phyloP scores from a whole-genome alignment of 1,140 invertebrate genomes.

The Drosophila fuyamai region DNA sequence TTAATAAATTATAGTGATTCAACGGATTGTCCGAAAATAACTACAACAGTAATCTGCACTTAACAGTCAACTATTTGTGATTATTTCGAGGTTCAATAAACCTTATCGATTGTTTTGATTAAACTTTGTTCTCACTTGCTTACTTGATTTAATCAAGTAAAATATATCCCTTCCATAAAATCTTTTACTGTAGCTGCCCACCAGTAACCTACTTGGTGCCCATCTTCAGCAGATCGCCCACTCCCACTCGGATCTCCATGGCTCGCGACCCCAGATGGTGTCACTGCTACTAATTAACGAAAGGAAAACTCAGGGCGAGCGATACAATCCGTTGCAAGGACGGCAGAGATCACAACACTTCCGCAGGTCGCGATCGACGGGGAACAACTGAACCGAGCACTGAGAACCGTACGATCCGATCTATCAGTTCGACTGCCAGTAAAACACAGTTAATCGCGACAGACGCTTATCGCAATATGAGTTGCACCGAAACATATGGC shows the following conservation, averaged over 20 bases:
- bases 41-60: not conserved
- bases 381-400: constrained; percentile 56
- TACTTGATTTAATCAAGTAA: not conserved
- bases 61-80: constrained; percentile 19
- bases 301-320: not conserved
- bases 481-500: constrained; percentile 31
- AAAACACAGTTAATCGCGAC: constrained; percentile 53
- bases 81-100: constrained; percentile 10
- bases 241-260: constrained; percentile 59
- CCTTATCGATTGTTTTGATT: constrained; percentile 9
- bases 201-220: constrained; percentile 62
- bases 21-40: not conserved
- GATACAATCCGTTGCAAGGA: not conserved
- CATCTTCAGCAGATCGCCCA: constrained; percentile 61
- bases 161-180: too few relatives aligned
- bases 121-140: not conserved
- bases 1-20: too few relatives aligned
- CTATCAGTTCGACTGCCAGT: constrained; percentile 33
- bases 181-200: not conserved
- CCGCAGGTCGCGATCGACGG: constrained; percentile 54
- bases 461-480: constrained; percentile 58
- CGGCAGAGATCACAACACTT: constrained; percentile 32
- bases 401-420: constrained; percentile 25
- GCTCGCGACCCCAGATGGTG: not conserved
- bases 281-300: not conserved